Evolutionary conservation across 2,888 invertebrate genomes (phyloP).

Genomic region (Heliconius cydno): DNA sequence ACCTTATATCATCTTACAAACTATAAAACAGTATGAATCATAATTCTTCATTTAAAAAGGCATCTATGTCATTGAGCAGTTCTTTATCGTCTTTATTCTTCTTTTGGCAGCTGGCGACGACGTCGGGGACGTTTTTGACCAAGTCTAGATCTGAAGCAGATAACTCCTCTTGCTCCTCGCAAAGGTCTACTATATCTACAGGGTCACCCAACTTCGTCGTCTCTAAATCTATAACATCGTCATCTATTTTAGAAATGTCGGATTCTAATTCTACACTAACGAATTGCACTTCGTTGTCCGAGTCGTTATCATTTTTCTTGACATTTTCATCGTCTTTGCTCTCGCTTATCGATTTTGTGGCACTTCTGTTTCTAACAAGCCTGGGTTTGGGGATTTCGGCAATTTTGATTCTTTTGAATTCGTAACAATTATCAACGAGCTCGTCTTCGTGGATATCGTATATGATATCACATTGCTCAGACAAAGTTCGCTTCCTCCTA

Average conservation of each 20-base stretch:
- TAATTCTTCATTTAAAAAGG: constrained; percentile 66
- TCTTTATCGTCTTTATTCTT: constrained; percentile 56
- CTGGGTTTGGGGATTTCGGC: constrained; percentile 67
- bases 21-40: constrained; percentile 54
- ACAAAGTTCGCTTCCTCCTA: constrained; percentile 70
- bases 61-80: constrained; percentile 64
- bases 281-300: constrained; percentile 75
- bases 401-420: constrained; percentile 74
- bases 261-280: constrained; percentile 64
- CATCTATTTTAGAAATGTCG: constrained; percentile 61
- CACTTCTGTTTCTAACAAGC: constrained; percentile 66
- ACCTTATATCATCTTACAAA: constrained; percentile 22
- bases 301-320: constrained; percentile 64
- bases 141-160: constrained; percentile 61
- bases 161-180: constrained; percentile 68
- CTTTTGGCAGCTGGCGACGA: constrained; percentile 74
- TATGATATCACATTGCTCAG: constrained; percentile 66
- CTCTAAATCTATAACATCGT: constrained; percentile 69
- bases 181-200: constrained; percentile 71
- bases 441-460: constrained; percentile 70
- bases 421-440: constrained; percentile 71
- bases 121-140: constrained; percentile 73
- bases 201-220: constrained; percentile 59
- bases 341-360: constrained; percentile 52
- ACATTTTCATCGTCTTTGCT: constrained; percentile 54